Evolutionary conservation across 64 coral and sea anemone species (phyloP).

Genomic region (Cladopsammia gracilis): DNA sequence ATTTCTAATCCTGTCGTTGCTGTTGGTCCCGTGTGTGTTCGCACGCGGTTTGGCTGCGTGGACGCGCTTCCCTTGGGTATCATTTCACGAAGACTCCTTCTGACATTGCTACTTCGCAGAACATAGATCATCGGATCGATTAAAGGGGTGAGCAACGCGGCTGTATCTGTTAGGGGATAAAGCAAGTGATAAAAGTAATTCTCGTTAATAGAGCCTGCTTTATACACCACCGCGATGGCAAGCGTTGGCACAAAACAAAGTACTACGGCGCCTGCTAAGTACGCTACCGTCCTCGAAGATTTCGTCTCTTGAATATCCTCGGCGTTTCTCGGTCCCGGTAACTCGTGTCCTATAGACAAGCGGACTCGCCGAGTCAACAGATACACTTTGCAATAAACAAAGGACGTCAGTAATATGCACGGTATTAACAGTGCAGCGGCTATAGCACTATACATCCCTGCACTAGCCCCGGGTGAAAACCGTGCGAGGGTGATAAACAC

Average conservation of each 20-base stretch:
- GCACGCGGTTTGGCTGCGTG: neutral
- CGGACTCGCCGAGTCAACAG: slow-evolving; percentile 16
- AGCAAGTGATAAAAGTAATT: slow-evolving; percentile 75
- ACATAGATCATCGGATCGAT: slow-evolving; percentile 83
- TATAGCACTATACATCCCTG: slow-evolving; percentile 19
- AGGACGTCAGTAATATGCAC: slow-evolving; percentile 48
- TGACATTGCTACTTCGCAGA: slow-evolving; percentile 61
- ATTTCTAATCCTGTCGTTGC: neutral
- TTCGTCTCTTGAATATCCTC: slow-evolving; percentile 59
- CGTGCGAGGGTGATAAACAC: slow-evolving; percentile 49
- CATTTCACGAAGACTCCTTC: slow-evolving; percentile 51
- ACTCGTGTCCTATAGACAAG: slow-evolving; percentile 12
- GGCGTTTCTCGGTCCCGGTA: slow-evolving; percentile 8
- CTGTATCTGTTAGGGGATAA: slow-evolving; percentile 76
- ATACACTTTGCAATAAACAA: slow-evolving; percentile 82
- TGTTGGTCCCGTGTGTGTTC: neutral
- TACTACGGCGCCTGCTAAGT: slow-evolving; percentile 57
- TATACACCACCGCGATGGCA: slow-evolving; percentile 30
- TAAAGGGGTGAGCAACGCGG: slow-evolving; percentile 65
- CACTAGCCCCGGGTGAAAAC: slow-evolving; percentile 51
- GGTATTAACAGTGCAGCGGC: slow-evolving; percentile 54
- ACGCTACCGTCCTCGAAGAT: slow-evolving; percentile 64
- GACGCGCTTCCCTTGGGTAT: neutral
- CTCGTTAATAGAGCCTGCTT: neutral
- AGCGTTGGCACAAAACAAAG: slow-evolving; percentile 78